Evolutionary conservation across 2,888 invertebrate genomes (phyloP).

Genomic region (Oscheius onirici): DNA sequence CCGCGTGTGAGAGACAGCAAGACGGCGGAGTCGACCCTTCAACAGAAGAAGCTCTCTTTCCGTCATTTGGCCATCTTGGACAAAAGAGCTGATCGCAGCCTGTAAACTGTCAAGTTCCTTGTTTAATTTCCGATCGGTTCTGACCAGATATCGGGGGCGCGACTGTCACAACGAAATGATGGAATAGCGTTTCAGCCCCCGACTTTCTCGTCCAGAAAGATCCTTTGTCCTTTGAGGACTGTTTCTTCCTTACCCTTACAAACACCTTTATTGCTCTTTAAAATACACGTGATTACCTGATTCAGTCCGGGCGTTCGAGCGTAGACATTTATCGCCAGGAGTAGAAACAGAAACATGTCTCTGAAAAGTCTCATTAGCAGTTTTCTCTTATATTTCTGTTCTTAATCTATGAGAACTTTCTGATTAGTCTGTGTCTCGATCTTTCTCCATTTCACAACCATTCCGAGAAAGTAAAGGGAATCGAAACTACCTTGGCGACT

Average conservation of each 20-base stretch:
- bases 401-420: too few species aligned
- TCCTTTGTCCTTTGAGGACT: neutral
- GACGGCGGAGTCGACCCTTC: slow-evolving; percentile 8
- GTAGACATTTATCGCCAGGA: neutral
- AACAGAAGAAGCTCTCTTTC: slow-evolving; percentile 17
- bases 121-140: neutral
- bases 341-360: neutral
- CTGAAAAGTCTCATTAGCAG: neutral
- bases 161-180: too few species aligned
- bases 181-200: neutral
- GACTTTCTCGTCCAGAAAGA: neutral
- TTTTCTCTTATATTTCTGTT: too few species aligned
- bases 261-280: too few species aligned
- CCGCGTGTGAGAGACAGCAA: neutral
- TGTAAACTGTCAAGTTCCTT: neutral
- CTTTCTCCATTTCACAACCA: too few species aligned
- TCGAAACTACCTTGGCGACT: too few species aligned
- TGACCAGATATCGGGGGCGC: too few species aligned
- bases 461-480: too few species aligned
- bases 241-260: neutral
- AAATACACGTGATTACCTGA: slow-evolving; percentile 8
- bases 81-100: slow-evolving; percentile 1
- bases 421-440: too few species aligned
- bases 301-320: neutral
- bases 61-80: slow-evolving; percentile 13